A percentile compares a stretch with the other conserved stretches of the same genome.
These are phyloP conservation scores for Eira barbara DNA, from an alignment of 2,113 vertebrate genomes.

Conservation along the genomic window DNA sequence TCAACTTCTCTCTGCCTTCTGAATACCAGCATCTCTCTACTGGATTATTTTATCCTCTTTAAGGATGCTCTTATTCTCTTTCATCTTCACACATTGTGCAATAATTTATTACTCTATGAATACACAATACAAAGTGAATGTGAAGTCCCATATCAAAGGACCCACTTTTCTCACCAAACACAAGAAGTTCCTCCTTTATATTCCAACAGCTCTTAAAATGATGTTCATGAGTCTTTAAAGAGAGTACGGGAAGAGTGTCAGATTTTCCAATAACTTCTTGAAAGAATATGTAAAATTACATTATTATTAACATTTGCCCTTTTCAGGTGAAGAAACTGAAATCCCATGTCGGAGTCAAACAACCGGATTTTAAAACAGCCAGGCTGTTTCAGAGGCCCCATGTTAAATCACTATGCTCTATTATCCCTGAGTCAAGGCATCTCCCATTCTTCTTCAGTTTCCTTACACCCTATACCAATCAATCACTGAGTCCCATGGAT, in stretches of 20 bases:
- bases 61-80: conserved; percentile 52
- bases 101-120: conserved; percentile 70
- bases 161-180: background rate
- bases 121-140: background rate
- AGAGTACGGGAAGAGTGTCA: background rate
- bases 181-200: background rate
- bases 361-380: background rate
- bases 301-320: background rate
- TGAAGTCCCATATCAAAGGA: background rate
- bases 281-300: background rate
- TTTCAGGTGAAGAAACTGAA: background rate
- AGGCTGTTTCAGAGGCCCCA: background rate
- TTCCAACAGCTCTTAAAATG: background rate
- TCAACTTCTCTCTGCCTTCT: conserved; percentile 66
- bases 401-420: background rate
- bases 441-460: background rate
- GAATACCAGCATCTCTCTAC: conserved; percentile 43
- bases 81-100: conserved; percentile 71
- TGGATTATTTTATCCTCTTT: conserved; percentile 49
- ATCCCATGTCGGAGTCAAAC: background rate
- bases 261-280: background rate
- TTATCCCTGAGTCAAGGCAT: rapidly evolving
- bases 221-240: background rate
- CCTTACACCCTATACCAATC: background rate
- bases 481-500: background rate